phyloP scores from a whole-genome alignment of 1,140 invertebrate species.

The Idris sp. region DNA sequence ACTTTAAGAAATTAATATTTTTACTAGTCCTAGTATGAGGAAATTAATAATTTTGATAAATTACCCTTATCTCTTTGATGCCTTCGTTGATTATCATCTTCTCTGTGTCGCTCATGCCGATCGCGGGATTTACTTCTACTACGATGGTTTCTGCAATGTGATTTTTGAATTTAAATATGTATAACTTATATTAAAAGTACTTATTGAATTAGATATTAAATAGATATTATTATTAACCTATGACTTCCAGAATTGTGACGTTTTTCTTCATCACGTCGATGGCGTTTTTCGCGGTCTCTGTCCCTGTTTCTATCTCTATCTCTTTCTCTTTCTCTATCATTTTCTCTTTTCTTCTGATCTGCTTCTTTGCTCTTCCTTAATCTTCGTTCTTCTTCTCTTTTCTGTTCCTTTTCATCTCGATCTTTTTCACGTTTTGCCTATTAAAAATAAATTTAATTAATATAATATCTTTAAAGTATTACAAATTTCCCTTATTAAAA shows the following conservation, averaged over 20 bases:
- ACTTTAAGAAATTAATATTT: no score
- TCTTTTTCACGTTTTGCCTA: slow-evolving; percentile 82
- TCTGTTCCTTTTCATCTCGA: slow-evolving; percentile 83
- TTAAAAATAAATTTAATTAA: slow-evolving; percentile 22
- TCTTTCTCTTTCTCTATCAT: slow-evolving; percentile 70
- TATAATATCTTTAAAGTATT: no score
- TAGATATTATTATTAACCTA: slow-evolving; percentile 66
- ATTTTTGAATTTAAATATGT: slow-evolving; percentile 2
- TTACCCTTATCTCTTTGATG: slow-evolving; percentile 74
- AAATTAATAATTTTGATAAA: slow-evolving; percentile 4
- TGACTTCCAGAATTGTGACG: slow-evolving; percentile 69
- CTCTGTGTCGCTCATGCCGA: slow-evolving; percentile 73
- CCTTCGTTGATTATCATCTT: slow-evolving; percentile 73
- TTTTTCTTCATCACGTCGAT: slow-evolving; percentile 76
- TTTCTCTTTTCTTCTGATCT: slow-evolving; percentile 71
- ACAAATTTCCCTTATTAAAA: no score
- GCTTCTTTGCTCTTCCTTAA: slow-evolving; percentile 76
- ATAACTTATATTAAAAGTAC: no score
- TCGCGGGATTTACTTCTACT: slow-evolving; percentile 76
- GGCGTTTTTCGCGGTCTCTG: slow-evolving; percentile 73
- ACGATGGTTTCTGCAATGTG: slow-evolving; percentile 71
- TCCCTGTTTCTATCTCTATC: slow-evolving; percentile 67
- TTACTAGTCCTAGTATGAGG: no score
- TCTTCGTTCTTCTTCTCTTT: slow-evolving; percentile 82
- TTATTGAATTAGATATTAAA: slow-evolving; percentile 2